Evolutionary conservation across 2,113 vertebrate species (phyloP).

Genomic region (Dasyurus viverrinus): DNA sequence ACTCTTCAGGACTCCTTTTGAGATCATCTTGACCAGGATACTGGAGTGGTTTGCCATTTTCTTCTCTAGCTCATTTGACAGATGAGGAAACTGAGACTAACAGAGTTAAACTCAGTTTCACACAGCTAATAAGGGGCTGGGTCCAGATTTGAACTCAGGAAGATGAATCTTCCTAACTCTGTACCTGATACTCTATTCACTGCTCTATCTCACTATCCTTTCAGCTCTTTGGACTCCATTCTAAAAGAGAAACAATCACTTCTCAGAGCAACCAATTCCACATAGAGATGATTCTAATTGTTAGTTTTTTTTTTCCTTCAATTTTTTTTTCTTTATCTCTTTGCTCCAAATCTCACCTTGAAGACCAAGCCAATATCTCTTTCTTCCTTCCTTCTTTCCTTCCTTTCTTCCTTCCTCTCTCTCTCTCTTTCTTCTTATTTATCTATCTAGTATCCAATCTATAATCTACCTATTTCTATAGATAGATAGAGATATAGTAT

Average conservation of each 20-base stretch:
- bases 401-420: too few relatives aligned
- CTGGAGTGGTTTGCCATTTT: not conserved
- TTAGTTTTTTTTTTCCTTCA: not conserved
- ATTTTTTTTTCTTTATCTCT: not conserved
- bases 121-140: too few relatives aligned
- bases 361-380: not conserved
- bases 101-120: not conserved
- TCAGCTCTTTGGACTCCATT: not conserved
- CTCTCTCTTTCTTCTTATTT: too few relatives aligned
- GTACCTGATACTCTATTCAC: not conserved
- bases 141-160: not conserved
- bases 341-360: not conserved
- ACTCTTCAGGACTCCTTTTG: not conserved
- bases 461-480: too few relatives aligned
- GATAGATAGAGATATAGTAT: too few relatives aligned
- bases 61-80: not conserved
- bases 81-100: not conserved
- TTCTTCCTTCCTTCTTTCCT: too few relatives aligned
- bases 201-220: not conserved
- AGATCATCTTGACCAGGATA: not conserved
- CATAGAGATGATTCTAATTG: not conserved
- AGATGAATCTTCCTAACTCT: not conserved
- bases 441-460: too few relatives aligned
- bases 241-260: not conserved
- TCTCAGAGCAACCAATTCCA: not conserved